phyloP scores from a whole-genome alignment of 2,113 vertebrate genomes.

The Alethe castanea region DNA sequence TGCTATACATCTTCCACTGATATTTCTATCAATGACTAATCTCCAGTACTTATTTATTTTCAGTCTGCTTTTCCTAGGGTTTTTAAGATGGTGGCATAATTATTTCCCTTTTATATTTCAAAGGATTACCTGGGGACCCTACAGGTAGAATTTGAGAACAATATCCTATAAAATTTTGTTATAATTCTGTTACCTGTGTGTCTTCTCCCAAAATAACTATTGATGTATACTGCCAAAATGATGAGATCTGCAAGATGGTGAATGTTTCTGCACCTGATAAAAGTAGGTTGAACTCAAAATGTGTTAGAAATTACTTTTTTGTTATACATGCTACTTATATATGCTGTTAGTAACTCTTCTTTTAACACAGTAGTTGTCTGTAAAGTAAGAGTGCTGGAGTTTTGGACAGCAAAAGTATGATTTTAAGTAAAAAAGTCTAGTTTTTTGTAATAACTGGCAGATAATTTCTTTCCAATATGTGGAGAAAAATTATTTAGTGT shows the following conservation, averaged over 20 bases:
- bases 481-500: background rate
- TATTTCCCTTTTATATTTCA: background rate
- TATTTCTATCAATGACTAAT: background rate
- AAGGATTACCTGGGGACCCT: background rate
- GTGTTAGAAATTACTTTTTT: background rate
- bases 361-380: background rate
- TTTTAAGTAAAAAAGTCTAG: background rate
- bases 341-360: background rate
- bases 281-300: background rate
- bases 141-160: background rate
- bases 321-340: background rate
- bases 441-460: background rate
- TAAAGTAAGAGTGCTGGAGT: background rate
- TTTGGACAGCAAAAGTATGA: background rate
- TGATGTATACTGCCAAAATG: background rate
- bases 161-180: background rate
- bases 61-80: background rate
- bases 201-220: background rate
- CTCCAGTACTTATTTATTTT: background rate
- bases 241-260: background rate
- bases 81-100: background rate
- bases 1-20: background rate
- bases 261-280: background rate
- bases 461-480: background rate
- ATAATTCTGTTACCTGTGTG: background rate